Percentiles rank a stretch among this genome's conserved stretches.
Evolutionary conservation across 2,113 vertebrate genomes (phyloP).

Genomic region (Grammomys surdaster): DNA sequence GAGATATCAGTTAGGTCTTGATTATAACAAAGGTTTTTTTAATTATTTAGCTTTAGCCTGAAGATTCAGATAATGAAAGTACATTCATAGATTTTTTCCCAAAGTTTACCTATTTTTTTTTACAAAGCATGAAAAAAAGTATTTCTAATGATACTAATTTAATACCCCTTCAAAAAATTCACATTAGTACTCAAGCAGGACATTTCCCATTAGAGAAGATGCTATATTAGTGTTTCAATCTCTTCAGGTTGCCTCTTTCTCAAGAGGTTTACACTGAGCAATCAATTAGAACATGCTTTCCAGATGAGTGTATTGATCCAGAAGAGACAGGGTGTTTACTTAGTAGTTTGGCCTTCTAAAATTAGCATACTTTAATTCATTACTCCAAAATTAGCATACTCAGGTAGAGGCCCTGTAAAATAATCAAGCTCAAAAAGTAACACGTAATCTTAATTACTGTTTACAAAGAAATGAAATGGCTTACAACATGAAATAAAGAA

Average conservation of each 20-base stretch:
- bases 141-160: constrained; percentile 53
- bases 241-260: constrained; percentile 49
- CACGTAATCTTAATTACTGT: constrained; percentile 42
- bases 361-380: constrained; percentile 1
- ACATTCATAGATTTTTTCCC: neutral
- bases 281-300: neutral
- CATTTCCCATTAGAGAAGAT: neutral
- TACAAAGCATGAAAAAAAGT: constrained; percentile 50
- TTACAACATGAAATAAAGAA: constrained; percentile 72
- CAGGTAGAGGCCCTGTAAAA: neutral
- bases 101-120: constrained; percentile 55
- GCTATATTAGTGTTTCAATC: neutral
- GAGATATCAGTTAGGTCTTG: neutral
- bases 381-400: neutral
- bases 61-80: constrained; percentile 42
- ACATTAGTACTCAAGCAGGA: neutral
- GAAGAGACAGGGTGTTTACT: constrained; percentile 6
- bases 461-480: constrained; percentile 57
- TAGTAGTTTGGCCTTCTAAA: neutral
- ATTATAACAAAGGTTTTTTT: constrained; percentile 28
- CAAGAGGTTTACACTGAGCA: constrained; percentile 15
- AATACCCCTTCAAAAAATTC: constrained; percentile 16
- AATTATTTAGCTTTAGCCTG: constrained; percentile 13
- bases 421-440: constrained; percentile 25
- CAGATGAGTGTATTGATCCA: constrained; percentile 29